These are phyloP conservation scores for Drosophila engyochracea DNA, from an alignment of 2,888 invertebrate species.

Conservation along the genomic window DNA sequence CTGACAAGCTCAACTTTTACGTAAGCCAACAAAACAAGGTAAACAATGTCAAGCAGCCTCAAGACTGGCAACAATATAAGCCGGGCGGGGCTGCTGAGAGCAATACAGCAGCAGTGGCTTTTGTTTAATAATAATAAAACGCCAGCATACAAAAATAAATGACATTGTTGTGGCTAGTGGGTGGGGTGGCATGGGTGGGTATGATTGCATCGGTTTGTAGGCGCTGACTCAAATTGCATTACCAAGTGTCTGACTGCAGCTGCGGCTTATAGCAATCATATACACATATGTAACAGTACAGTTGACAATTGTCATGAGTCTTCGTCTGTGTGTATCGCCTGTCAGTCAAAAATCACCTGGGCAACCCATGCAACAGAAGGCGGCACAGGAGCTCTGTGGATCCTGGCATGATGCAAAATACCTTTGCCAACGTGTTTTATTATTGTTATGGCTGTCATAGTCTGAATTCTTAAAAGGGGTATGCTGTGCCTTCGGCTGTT, in stretches of 20 bases:
- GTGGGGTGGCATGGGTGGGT: neutral
- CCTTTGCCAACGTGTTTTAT: slow-evolving; percentile 50
- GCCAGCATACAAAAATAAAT: slow-evolving; percentile 44
- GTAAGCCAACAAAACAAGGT: slow-evolving; percentile 41
- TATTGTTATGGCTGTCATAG: slow-evolving; percentile 45
- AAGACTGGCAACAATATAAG: slow-evolving; percentile 2
- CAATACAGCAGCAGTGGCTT: slow-evolving; percentile 27
- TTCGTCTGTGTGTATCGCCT: slow-evolving; percentile 53
- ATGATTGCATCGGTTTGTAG: slow-evolving; percentile 8
- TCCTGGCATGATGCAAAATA: slow-evolving; percentile 41
- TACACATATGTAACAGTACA: slow-evolving; percentile 12
- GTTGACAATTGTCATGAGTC: slow-evolving; percentile 67
- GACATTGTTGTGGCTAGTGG: slow-evolving; percentile 26
- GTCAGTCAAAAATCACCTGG: slow-evolving; percentile 69
- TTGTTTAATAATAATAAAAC: slow-evolving; percentile 72
- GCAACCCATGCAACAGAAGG: slow-evolving; percentile 37
- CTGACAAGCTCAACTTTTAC: slow-evolving; percentile 63
- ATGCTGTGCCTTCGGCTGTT: slow-evolving; percentile 1
- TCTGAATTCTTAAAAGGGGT: neutral
- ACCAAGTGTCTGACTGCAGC: slow-evolving; percentile 48
- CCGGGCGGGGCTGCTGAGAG: neutral
- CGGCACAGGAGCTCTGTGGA: slow-evolving; percentile 11
- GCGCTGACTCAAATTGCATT: slow-evolving; percentile 52
- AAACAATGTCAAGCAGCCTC: slow-evolving; percentile 66
- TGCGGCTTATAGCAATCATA: slow-evolving; percentile 20